Conservation (phyloP, 2,113 vertebrate genomes). For the Syrmaticus mikado region DNA sequence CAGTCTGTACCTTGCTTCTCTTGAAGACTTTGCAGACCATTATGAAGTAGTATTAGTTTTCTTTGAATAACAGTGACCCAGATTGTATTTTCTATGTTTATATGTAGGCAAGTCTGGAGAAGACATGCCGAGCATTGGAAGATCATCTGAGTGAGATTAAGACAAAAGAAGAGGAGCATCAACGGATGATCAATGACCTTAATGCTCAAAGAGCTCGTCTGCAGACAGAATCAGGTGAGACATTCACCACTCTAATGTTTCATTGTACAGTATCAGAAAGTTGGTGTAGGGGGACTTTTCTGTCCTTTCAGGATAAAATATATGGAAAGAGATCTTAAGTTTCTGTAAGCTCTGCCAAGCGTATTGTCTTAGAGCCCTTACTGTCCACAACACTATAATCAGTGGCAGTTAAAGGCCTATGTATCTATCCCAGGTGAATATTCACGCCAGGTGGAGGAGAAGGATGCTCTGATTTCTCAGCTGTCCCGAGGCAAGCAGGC, state of each 20-base stretch:
- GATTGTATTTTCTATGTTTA: neutral
- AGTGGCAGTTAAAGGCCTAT: neutral
- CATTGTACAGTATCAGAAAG: too few species aligned
- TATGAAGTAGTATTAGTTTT: too few species aligned
- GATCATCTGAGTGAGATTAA: conserved; percentile 84
- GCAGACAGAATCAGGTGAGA: conserved; percentile 14
- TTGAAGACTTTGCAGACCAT: too few species aligned
- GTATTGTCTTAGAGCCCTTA: too few species aligned
- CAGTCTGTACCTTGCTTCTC: too few species aligned
- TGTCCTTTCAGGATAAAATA: neutral
- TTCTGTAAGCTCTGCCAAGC: neutral
- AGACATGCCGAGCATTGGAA: conserved; percentile 80
- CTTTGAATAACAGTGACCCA: too few species aligned
- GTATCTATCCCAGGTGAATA: neutral
- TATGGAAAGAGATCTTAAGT: neutral
- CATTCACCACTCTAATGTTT: neutral
- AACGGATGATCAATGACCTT: conserved; percentile 79
- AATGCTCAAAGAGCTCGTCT: conserved; percentile 74
- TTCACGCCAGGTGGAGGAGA: neutral
- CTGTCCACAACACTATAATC: neutral
- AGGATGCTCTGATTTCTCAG: neutral
- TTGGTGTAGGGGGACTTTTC: neutral
- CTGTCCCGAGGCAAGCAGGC: neutral
- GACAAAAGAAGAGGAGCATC: conserved; percentile 80
- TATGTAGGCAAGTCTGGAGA: conserved; percentile 81